Base-by-base conservation (phyloP, 1,140 invertebrate species). In the Megalopta genalis region DNA sequence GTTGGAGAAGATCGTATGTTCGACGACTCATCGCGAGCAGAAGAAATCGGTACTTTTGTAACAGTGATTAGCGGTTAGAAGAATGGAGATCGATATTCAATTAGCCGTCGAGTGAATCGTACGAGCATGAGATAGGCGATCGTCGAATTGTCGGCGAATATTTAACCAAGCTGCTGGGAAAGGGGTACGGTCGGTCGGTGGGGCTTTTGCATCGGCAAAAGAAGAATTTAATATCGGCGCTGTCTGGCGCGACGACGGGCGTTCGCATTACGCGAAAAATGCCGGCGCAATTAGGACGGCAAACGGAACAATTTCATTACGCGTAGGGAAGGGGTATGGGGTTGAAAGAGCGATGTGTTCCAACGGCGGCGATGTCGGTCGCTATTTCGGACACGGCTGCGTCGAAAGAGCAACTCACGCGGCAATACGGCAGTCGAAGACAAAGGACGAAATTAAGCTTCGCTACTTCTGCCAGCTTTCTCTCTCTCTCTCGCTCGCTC, bases 221-320 rank as follows among this genome's bases (percentile, higher is more conserved):
- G 46, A 76, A 59, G 39, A 67, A 76, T 76, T 67, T 76, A 67
- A 76, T 75, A 75, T 67, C 39, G 49, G 23, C 32, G 2, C 32
- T 16, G 27, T 63, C 23, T n/a, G 32, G 42, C 62, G 14, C 25
- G 37, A 7, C 8, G 27, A 21, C 10, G 54, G 9, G 23, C 52
- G 39, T n/a, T 65, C 21, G 54, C 39, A 37, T 73, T 63, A 21
- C 39, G 66, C 27, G 75, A 77, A 77, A 63, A 77, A 77, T 63
- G 37, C 5, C 2, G 21, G n/a, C 27, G 63, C 39, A 79, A 74
- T 74, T 79, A 27, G 63, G 32, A 16, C 71, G 32, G 27, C 49
- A 74, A 74, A 74, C 27, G 63, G 39, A 71, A 74, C 63, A 74
- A 79, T 67, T 79, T 79, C 77, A 74, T 79, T 66, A 65, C 37